These are phyloP conservation scores for Anticlea derivata DNA, from an alignment of 2,888 invertebrate genomes.

Conservation along the genomic window DNA sequence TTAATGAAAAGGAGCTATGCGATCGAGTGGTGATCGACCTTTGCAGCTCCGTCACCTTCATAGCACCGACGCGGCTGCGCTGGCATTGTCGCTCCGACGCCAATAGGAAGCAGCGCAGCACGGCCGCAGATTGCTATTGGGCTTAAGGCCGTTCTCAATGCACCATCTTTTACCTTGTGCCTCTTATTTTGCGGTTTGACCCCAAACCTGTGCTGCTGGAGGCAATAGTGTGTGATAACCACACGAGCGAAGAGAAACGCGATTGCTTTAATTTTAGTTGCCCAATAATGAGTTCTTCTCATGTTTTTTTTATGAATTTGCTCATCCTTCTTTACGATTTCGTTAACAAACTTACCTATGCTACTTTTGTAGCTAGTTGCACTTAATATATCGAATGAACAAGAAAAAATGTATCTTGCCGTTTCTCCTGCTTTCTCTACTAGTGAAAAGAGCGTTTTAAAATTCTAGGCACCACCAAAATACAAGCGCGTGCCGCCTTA, in stretches of 20 bases:
- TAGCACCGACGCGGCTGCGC: conserved; percentile 58
- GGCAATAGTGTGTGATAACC: conserved; percentile 49
- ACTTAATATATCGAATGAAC: conserved; percentile 11
- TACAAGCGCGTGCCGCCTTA: conserved; percentile 41
- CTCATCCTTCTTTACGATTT: conserved; percentile 1
- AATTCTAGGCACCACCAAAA: conserved; percentile 17
- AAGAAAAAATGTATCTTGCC: conserved; percentile 10
- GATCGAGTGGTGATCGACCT: conserved; percentile 68
- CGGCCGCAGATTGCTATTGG: conserved; percentile 79
- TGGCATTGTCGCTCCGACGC: conserved; percentile 79
- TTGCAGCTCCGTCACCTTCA: conserved; percentile 74
- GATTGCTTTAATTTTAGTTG: conserved; percentile 21
- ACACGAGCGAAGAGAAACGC: conserved; percentile 35
- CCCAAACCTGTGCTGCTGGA: conserved; percentile 60
- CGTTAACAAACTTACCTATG: background rate
- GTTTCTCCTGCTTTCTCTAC: conserved; percentile 23
- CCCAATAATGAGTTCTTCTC: conserved; percentile 15
- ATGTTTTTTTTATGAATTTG: conserved; percentile 6
- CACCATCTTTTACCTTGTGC: conserved; percentile 84
- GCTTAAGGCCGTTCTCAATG: conserved; percentile 83
- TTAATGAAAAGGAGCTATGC: conserved; percentile 40
- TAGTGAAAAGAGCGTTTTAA: conserved; percentile 21
- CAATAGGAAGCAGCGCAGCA: conserved; percentile 78
- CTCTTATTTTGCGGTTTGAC: conserved; percentile 75
- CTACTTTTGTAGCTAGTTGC: conserved; percentile 4